phyloP scores from a whole-genome alignment of 2,113 vertebrate genomes.

The Polypterus bichir region DNA sequence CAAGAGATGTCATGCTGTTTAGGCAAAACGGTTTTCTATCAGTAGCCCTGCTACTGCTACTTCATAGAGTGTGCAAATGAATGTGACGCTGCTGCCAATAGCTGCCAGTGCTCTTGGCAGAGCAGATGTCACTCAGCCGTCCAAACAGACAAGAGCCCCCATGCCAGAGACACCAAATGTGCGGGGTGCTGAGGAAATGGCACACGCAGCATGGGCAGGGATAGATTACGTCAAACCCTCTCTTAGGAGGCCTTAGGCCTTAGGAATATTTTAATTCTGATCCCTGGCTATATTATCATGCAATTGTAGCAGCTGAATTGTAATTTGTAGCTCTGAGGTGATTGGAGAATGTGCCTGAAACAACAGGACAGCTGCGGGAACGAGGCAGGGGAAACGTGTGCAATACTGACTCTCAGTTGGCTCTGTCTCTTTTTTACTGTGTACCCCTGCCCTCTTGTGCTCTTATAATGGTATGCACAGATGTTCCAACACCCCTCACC shows the following conservation, averaged over 20 bases:
- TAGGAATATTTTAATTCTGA: constrained; percentile 54
- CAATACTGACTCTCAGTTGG: too few relatives aligned
- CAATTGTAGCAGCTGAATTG: constrained; percentile 49
- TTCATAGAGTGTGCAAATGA: constrained; percentile 70
- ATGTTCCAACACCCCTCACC: neutral
- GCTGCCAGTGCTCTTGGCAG: constrained; percentile 58
- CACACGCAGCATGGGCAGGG: constrained; percentile 40
- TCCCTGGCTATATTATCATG: constrained; percentile 49
- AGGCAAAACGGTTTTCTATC: constrained; percentile 74
- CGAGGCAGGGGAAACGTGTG: constrained; percentile 15
- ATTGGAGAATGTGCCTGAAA: constrained; percentile 35
- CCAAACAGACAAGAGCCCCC: constrained; percentile 50
- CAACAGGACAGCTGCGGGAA: constrained; percentile 29
- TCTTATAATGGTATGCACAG: neutral
- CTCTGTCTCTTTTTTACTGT: constrained; percentile 5
- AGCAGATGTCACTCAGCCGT: constrained; percentile 85
- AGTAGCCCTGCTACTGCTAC: constrained; percentile 76
- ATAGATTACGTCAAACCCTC: constrained; percentile 26
- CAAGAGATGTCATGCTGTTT: constrained; percentile 91
- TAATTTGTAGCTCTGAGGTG: constrained; percentile 49
- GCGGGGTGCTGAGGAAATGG: constrained; percentile 47
- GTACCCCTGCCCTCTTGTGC: neutral
- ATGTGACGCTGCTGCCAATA: constrained; percentile 54
- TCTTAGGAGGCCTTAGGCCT: constrained; percentile 33
- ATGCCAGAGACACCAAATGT: constrained; percentile 51